phyloP scores from a whole-genome alignment of 2,888 invertebrate genomes.

The Troilus luridus region DNA sequence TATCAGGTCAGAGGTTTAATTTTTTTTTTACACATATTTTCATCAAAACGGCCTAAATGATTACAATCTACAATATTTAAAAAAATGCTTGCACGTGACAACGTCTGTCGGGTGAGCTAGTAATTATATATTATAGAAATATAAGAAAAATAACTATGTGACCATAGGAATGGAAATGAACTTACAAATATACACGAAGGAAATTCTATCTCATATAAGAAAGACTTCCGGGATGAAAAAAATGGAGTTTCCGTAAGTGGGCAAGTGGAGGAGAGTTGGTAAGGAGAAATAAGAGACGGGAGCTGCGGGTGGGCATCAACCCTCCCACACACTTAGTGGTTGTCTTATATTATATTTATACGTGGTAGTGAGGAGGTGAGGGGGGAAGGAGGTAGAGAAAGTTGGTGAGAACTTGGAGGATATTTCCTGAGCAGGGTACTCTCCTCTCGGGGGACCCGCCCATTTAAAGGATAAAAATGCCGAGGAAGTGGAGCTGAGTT shows the following conservation, averaged over 20 bases:
- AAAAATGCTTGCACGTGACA: too few species aligned
- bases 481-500: conserved; percentile 42
- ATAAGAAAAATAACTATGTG: background rate
- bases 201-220: background rate
- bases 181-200: background rate
- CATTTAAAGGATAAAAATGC: conserved; percentile 55
- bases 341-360: conserved; percentile 42
- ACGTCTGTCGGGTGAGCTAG: too few species aligned
- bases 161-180: background rate
- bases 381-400: background rate
- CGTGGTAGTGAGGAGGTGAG: background rate
- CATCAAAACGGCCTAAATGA: too few species aligned
- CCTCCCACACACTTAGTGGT: conserved; percentile 34
- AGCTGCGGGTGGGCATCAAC: background rate
- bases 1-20: too few species aligned
- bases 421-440: conserved; percentile 46
- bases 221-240: background rate
- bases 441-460: conserved; percentile 14
- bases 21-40: too few species aligned
- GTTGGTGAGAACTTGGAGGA: conserved; percentile 47
- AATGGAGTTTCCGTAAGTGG: conserved; percentile 3
- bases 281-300: conserved; percentile 8
- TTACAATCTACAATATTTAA: too few species aligned
- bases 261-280: conserved; percentile 31
- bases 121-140: too few species aligned